These are phyloP conservation scores for Andrena haemorrhoa DNA, from an alignment of 2,888 invertebrate genomes.

Conservation along the genomic window DNA sequence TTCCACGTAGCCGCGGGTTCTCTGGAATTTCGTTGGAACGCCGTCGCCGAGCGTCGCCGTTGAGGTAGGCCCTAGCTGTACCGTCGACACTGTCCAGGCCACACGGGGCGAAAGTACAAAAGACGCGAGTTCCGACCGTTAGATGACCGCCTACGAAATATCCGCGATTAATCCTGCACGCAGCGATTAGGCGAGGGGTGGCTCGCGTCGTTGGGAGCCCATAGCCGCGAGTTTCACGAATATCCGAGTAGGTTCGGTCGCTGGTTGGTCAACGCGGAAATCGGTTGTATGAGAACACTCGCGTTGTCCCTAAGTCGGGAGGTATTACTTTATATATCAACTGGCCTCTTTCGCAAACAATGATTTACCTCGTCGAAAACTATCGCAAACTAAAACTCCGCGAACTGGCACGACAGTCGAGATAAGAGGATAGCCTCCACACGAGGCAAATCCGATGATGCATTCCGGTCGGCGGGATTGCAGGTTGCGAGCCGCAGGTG, in stretches of 20 bases:
- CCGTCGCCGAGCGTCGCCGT: slow-evolving; percentile 74
- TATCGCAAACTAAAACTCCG: not conserved
- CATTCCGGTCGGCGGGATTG: slow-evolving; percentile 46
- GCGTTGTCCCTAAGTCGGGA: too few relatives aligned
- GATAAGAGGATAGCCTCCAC: slow-evolving; percentile 15
- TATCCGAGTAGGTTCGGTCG: not conserved
- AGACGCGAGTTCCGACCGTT: slow-evolving; percentile 51
- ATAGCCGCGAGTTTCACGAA: not conserved
- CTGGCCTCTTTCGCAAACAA: not conserved
- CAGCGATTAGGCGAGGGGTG: not conserved
- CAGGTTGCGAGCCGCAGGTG: slow-evolving; percentile 44
- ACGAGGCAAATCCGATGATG: slow-evolving; percentile 54
- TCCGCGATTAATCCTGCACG: slow-evolving; percentile 13
- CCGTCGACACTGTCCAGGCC: slow-evolving; percentile 44
- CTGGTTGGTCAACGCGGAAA: not conserved
- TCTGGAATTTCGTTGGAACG: slow-evolving; percentile 83
- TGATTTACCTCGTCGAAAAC: not conserved
- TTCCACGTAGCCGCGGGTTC: slow-evolving; percentile 75
- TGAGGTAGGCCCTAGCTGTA: slow-evolving; percentile 76
- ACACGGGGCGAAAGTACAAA: slow-evolving; percentile 63
- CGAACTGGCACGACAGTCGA: not conserved
- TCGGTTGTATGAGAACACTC: not conserved
- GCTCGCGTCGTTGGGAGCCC: too few relatives aligned
- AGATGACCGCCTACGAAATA: slow-evolving; percentile 49
- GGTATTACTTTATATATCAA: too few relatives aligned